These are phyloP conservation scores for Flexamia atlantica DNA, from an alignment of 2,888 invertebrate genomes.

Conservation along the genomic window DNA sequence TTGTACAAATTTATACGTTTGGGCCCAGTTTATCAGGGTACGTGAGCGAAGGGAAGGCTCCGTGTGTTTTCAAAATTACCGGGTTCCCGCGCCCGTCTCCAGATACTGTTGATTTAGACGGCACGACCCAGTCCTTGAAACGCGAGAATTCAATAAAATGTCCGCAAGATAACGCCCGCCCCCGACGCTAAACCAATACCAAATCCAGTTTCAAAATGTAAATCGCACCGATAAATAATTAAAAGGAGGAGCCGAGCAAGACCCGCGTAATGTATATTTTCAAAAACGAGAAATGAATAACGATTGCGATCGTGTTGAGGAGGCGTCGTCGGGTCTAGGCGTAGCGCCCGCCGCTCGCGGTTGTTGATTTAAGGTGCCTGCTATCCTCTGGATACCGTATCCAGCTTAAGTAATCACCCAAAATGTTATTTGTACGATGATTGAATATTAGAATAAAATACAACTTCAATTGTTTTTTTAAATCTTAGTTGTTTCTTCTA, in stretches of 20 bases:
- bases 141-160: conserved; percentile 62
- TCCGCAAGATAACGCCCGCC: conserved; percentile 47
- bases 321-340: conserved; percentile 22
- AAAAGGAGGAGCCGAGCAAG: conserved; percentile 65
- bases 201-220: conserved; percentile 66
- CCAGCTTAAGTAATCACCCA: too few relatives aligned
- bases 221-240: conserved; percentile 67
- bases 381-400: too few relatives aligned
- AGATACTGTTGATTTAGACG: conserved; percentile 53
- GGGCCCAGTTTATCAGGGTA: conserved; percentile 50
- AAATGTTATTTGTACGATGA: too few relatives aligned
- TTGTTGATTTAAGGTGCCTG: too few relatives aligned
- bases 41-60: conserved; percentile 49
- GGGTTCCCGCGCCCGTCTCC: conserved; percentile 34
- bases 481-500: too few relatives aligned
- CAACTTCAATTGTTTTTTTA: too few relatives aligned
- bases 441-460: too few relatives aligned
- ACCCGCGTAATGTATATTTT: conserved; percentile 65
- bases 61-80: conserved; percentile 55
- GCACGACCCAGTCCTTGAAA: conserved; percentile 51
- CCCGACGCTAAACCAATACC: conserved; percentile 62
- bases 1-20: conserved; percentile 53
- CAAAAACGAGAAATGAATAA: conserved; percentile 65
- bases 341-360: not conserved
- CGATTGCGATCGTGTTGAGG: conserved; percentile 53